Percentiles rank a stretch among this genome's conserved stretches.
Conservation (phyloP, 2,888 invertebrate genomes). For the Pseudeuparius sepicola region DNA sequence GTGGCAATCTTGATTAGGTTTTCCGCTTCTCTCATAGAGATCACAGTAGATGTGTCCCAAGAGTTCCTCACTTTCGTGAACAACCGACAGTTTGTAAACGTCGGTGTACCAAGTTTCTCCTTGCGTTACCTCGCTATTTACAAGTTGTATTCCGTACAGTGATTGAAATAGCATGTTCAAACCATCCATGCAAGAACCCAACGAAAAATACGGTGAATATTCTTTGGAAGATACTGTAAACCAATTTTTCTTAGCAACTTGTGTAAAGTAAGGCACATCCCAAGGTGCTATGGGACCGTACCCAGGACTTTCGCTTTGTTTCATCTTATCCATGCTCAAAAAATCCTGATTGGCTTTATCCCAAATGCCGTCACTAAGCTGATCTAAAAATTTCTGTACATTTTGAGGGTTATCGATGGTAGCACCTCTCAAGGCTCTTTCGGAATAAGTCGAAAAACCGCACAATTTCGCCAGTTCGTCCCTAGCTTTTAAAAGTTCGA, state of each 20-base stretch:
- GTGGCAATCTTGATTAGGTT: conserved; percentile 96
- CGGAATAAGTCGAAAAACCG: conserved; percentile 69
- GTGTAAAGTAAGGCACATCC: conserved; percentile 83
- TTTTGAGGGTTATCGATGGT: conserved; percentile 73
- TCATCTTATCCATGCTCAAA: conserved; percentile 64
- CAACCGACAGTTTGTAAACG: conserved; percentile 87
- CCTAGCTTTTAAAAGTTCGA: conserved; percentile 61
- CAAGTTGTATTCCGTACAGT: conserved; percentile 72
- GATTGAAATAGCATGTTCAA: conserved; percentile 78
- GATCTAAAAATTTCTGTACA: conserved; percentile 71
- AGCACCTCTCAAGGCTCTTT: conserved; percentile 82
- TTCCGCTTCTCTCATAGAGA: conserved; percentile 83
- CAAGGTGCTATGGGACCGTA: conserved; percentile 49
- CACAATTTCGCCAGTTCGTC: conserved; percentile 75
- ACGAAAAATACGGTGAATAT: conserved; percentile 77
- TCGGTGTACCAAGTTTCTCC: conserved; percentile 65
- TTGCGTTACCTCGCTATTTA: conserved; percentile 58
- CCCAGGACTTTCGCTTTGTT: conserved; percentile 38
- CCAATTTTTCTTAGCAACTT: conserved; percentile 60
- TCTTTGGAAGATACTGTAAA: conserved; percentile 61
- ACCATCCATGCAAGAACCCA: conserved; percentile 96
- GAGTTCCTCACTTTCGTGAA: conserved; percentile 68
- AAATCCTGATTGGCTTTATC: conserved; percentile 67
- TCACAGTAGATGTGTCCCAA: conserved; percentile 95
- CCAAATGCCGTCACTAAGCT: conserved; percentile 59